Percentiles rank a stretch among this genome's conserved stretches.
phyloP scores from a whole-genome alignment of 2,113 vertebrate genomes.

The Thryonomys swinderianus region DNA sequence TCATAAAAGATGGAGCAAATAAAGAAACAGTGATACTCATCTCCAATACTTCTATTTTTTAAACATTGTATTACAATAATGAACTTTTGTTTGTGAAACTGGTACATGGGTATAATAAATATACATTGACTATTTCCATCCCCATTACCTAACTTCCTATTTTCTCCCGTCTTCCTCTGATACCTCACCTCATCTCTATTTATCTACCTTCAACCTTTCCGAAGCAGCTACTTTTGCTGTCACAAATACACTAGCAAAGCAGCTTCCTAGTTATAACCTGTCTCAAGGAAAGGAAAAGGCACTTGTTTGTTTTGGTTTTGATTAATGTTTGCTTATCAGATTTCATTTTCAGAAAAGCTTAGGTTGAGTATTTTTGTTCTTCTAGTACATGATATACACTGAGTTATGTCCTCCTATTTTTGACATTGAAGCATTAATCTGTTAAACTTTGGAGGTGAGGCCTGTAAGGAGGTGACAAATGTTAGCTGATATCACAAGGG shows the following conservation, averaged over 20 bases:
- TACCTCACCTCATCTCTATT: not conserved
- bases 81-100: too few relatives aligned
- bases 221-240: not conserved
- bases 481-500: not conserved
- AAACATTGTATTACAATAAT: not conserved
- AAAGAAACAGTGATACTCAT: not conserved
- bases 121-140: not conserved
- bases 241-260: not conserved
- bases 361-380: not conserved
- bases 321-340: not conserved
- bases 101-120: not conserved
- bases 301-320: slow-evolving; percentile 38
- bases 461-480: not conserved
- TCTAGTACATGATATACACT: not conserved
- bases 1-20: not conserved
- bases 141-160: not conserved
- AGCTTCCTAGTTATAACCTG: not conserved
- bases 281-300: not conserved
- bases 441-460: not conserved
- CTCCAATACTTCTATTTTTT: not conserved
- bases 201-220: not conserved
- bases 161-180: not conserved
- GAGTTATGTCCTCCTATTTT: not conserved
- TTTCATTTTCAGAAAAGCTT: slow-evolving; percentile 51
- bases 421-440: not conserved